Evolutionary conservation across 2,113 vertebrate genomes (phyloP).

Genomic region (Riparia riparia): DNA sequence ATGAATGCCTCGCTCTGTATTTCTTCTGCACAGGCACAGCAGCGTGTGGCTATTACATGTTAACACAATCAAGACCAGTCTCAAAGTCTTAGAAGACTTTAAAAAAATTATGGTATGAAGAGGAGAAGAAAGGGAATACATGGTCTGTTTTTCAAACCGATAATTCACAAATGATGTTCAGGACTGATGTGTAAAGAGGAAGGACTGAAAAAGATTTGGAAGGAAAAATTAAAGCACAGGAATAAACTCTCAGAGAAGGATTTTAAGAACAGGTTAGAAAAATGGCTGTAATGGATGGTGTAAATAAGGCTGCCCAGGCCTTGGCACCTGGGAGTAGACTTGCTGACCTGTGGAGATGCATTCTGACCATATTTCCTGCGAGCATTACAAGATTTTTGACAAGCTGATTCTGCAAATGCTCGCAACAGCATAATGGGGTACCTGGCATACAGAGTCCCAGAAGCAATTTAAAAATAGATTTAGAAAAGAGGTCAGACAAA

Average conservation of each 20-base stretch:
- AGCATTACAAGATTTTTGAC: background rate
- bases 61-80: background rate
- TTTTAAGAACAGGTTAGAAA: background rate
- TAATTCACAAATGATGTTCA: background rate
- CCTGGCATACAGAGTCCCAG: slow-evolving; percentile 65
- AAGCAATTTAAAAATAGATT: slow-evolving; percentile 75
- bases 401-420: background rate
- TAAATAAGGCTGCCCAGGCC: background rate
- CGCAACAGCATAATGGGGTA: slow-evolving; percentile 27
- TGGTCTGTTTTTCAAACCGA: background rate
- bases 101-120: background rate
- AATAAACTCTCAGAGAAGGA: background rate
- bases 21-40: background rate
- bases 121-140: background rate
- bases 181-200: background rate
- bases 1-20: fast-evolving
- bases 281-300: background rate
- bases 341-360: background rate
- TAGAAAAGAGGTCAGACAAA: slow-evolving; percentile 74
- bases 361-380: fast-evolving
- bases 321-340: background rate
- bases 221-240: background rate
- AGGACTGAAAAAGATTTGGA: background rate
- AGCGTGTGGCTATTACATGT: background rate
- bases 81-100: background rate